Conservation (phyloP, 2,113 vertebrate species). For the Thunnus thynnus region DNA sequence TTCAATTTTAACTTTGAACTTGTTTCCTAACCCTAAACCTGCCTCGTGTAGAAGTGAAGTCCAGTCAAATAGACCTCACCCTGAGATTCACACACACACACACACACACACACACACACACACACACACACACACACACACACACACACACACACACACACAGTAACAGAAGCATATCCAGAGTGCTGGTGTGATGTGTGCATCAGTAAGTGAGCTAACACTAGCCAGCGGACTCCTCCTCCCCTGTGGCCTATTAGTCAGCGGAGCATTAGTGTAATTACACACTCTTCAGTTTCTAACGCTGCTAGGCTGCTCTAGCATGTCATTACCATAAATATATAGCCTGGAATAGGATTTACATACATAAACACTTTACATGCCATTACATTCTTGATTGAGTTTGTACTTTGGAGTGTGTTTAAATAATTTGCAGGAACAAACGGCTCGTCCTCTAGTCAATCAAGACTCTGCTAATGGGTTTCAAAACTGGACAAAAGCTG, state of each 20-base stretch:
- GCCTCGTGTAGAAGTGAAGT: not conserved
- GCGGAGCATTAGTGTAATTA: constrained; percentile 81
- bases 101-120: not conserved
- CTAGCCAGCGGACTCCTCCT: constrained; percentile 58
- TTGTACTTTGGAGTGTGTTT: constrained; percentile 67
- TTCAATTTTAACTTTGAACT: too few relatives aligned
- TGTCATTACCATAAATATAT: constrained; percentile 80
- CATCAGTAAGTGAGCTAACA: constrained; percentile 66
- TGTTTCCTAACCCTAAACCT: not conserved
- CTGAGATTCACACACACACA: not conserved
- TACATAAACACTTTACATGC: constrained; percentile 76
- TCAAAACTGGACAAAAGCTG: constrained; percentile 43
- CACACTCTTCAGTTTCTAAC: constrained; percentile 76
- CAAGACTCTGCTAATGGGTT: constrained; percentile 40
- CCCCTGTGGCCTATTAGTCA: constrained; percentile 80
- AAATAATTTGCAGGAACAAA: constrained; percentile 62
- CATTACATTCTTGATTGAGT: constrained; percentile 76
- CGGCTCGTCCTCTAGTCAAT: constrained; percentile 34
- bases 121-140: constrained; percentile 26
- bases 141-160: not conserved
- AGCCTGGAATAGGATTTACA: constrained; percentile 78
- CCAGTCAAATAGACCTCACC: not conserved
- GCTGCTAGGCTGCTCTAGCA: constrained; percentile 69
- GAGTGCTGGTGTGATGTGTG: constrained; percentile 42
- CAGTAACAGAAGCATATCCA: not conserved